Evolutionary conservation across 35 echinoderm and acorn worm species (phyloP).

Genomic region (Anneissia japonica): DNA sequence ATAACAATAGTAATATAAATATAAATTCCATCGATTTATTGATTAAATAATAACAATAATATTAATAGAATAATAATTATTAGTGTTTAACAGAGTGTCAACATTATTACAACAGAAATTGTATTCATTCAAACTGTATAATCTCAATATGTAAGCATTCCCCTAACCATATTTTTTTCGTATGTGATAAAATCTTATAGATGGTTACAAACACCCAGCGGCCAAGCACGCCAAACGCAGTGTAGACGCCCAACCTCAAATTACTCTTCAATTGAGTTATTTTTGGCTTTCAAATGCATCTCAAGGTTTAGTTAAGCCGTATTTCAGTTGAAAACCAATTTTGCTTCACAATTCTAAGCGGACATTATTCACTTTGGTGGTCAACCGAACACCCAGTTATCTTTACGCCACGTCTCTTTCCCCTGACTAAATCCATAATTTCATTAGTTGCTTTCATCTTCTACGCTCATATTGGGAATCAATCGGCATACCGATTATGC

Average conservation of each 20-base stretch:
- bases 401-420: background rate
- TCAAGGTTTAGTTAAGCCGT: background rate
- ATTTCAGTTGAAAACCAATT: background rate
- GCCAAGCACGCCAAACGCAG: background rate
- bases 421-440: background rate
- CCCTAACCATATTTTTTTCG: too few relatives aligned
- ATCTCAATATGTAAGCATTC: too few relatives aligned
- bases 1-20: background rate
- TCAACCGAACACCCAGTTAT: background rate
- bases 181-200: background rate
- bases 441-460: background rate
- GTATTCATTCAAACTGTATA: too few relatives aligned
- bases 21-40: too few relatives aligned
- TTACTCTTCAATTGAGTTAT: background rate
- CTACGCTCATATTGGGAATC: background rate
- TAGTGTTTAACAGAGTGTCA: too few relatives aligned
- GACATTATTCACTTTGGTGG: background rate
- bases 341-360: background rate
- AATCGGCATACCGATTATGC: background rate
- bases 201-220: background rate
- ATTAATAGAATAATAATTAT: too few relatives aligned
- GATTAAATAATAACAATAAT: too few relatives aligned
- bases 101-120: too few relatives aligned
- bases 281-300: background rate
- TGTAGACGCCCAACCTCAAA: background rate